Base-by-base conservation (phyloP, 2,888 invertebrate genomes). In the Protodeltote pygarga region DNA sequence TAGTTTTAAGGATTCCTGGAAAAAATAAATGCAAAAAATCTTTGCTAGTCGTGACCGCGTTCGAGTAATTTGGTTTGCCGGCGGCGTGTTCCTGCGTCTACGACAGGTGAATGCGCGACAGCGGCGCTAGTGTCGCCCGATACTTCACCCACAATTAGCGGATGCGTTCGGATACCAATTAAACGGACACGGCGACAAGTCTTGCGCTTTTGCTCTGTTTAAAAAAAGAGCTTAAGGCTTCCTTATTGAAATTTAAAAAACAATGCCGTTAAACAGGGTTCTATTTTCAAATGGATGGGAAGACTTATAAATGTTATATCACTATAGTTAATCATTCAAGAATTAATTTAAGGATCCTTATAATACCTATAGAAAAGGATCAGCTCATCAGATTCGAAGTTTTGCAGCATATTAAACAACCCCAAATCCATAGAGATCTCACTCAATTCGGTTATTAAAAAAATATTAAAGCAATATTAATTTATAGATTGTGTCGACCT, bases 91-190 rank as follows among this genome's bases (percentile, higher is more conserved):
- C 61, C 48, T 34, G 50, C 39, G 48, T 46, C 20, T 9, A 35
- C 45, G 85, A 85, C 86, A 85, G 82, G 83, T 84, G 85, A 82
- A 83, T 79, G 74, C 74, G 71, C 50, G 46, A 60, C 46, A 35
- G 66, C 51, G 66, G 76, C 75, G 79, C 73, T 75, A 66, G 73
- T 70, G 77, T 75, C 71, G 70, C 59, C 39, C 31, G 66, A 52
- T 57, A 48, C 64, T 61, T 71, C 79, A 71, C 65, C 71, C 55
- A 81, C 87, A 87, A 88, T 88, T 87, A 88, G 85, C 71, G 77
- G 65, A 69, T 68, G 72, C 72, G 64, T 71, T 64, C 67, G 57
- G 75, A 75, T 74, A 79, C 86, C 87, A 87, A 88, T 88, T 87
- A 88, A 78, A 75, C 62, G 58, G 64, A 62, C 68, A 47, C 55